Percentiles rank a stretch among this genome's conserved stretches.
Evolutionary conservation across 2,888 invertebrate genomes (phyloP).

Genomic region (Selenia dentaria): DNA sequence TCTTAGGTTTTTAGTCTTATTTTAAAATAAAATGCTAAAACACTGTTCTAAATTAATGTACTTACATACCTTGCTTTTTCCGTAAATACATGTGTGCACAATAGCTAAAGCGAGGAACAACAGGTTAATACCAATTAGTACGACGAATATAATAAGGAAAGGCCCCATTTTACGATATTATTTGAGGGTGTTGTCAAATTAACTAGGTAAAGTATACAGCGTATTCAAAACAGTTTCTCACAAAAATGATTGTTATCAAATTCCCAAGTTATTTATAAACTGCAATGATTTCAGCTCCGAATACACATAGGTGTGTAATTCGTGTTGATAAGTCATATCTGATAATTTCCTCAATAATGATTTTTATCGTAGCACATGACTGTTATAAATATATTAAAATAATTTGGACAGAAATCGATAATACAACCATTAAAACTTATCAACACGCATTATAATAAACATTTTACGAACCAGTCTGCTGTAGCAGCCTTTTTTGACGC

Average conservation of each 20-base stretch:
- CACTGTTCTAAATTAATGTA: too few relatives aligned
- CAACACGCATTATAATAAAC: too few relatives aligned
- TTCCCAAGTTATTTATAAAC: slow-evolving; percentile 2
- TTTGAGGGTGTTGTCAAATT: too few relatives aligned
- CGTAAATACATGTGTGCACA: slow-evolving; percentile 39
- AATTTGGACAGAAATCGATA: too few relatives aligned
- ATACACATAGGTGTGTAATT: neutral
- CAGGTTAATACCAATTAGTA: slow-evolving; percentile 43
- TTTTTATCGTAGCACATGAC: too few relatives aligned
- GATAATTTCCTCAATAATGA: slow-evolving; percentile 19
- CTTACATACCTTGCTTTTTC: slow-evolving; percentile 41
- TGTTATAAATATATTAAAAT: too few relatives aligned
- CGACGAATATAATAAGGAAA: slow-evolving; percentile 43
- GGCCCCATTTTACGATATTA: slow-evolving; percentile 28
- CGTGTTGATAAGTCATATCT: slow-evolving; percentile 14
- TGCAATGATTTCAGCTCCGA: slow-evolving; percentile 5
- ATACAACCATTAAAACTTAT: too few relatives aligned
- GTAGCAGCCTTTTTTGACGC: too few relatives aligned
- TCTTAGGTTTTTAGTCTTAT: too few relatives aligned
- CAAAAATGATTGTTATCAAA: slow-evolving; percentile 15
- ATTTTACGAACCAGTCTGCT: too few relatives aligned
- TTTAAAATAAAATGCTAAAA: too few relatives aligned
- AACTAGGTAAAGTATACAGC: too few relatives aligned
- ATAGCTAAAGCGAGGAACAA: slow-evolving; percentile 48
- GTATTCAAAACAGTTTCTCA: neutral